Evolutionary conservation across 2,797 vertebrate genomes (phyloP), one percentile per base, ranked within the genome.

Genomic region (Poecilia velifera): DNA sequence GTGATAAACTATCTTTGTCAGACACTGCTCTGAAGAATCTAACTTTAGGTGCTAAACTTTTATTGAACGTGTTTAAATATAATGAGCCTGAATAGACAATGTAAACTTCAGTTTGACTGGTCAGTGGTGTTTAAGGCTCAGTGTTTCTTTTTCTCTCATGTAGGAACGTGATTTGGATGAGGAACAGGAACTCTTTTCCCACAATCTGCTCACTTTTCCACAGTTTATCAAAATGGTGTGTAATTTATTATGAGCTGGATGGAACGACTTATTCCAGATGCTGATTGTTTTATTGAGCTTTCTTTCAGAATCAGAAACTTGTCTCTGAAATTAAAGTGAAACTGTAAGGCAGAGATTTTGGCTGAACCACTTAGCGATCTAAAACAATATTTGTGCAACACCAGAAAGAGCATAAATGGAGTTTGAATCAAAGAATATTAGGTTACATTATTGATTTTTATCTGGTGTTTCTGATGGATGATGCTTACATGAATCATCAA

Each of bases 321-420:
- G 72, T 64, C 80, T 64, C 14, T 8, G 80, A 73, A 89, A 83
- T 49, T 77, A 75, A 78, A 47, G 46, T 45, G 79, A 83, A 72
- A 8, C 72, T 82, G 49, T 76, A 25, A 75, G 64, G 25, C 34
- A 76, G 77, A 80, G 46, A 46, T 82, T 5, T 74, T 46, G 55
- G 55, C 70, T 14, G n/a, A 25, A 64, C 31, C 6, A 3, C 18
- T 5, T 12, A 13, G 1, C 20, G 6, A 16, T 18, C 3, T 36
- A 36, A 64, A 64, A 36, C 62, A 64, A 18, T 20, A 16, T 36
- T 20, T 64, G 59, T 64, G 31, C 59, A 2, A 36, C 13, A 18
- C 14, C 14, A 36, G 1, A 64, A 20, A 64, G 5, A 14, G 13
- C 59, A 64, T 64, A 59, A 59, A 31, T 14, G 13, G 28, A 59